Evolutionary conservation across 2,797 vertebrate species (phyloP), one percentile per base, ranked within the genome.

Genomic region (Pseudopleuronectes americanus): DNA sequence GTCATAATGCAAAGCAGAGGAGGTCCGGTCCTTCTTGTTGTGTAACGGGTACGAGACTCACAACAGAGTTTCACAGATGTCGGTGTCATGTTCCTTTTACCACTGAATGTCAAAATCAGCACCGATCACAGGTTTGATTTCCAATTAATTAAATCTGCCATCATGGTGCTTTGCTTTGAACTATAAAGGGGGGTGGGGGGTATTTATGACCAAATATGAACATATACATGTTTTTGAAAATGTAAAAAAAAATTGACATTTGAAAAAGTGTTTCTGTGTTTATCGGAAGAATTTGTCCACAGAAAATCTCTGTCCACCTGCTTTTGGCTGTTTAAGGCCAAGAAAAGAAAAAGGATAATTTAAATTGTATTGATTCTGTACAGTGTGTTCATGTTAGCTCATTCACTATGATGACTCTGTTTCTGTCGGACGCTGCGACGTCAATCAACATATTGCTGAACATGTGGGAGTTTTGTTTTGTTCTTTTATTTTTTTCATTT

Each of bases 301-400:
- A 63, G 80, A 85, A 61, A 86, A 87, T 90, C 47, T 92, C 91
- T 94, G 89, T 92, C 92, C 91, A 79, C 47, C 72, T 81, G 77
- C 91, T 87, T 93, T 93, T 93, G 95, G 93, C 93, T 94, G 92
- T 95, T 95, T 93, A 89, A 93, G 94, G 94, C 92, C 94, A 92
- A 90, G 79, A 84, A 80, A 83, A 53, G 64, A 84, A 90, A 89
- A 45, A 45, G 43, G 17, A 45, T 16, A 6, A 91, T 93, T 93
- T 90, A 84, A 91, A 91, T 70, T 93, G 89, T 92, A 92, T 90
- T 84, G 72, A 92, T 84, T 81, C 63, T 95, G 94, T 95, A 92
- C 92, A 92, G 92, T 87, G 91, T 95, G 86, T 89, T 83, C 71
- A 91, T 93, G 92, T 93, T 91, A 92, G 90, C 88, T 93, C 89